Base-by-base conservation (phyloP, 2,797 vertebrate species). In the Premnoplex brunnescens region DNA sequence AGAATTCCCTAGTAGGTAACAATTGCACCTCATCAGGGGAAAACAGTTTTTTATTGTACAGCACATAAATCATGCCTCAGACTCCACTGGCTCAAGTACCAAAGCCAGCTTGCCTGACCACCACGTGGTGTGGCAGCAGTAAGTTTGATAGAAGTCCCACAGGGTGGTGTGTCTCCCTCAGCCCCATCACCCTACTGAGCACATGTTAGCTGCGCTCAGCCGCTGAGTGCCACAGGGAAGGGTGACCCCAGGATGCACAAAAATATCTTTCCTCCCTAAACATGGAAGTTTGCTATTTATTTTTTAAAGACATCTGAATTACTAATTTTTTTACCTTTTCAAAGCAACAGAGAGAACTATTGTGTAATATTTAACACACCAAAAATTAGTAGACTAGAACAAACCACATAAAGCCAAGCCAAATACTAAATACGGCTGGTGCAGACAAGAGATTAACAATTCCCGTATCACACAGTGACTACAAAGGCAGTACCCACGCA, bases 241-340 rank as follows among this genome's bases (percentile, higher is more conserved):
- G 37, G n/a, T 66, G 51, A 72, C 23, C 16, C n/a, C 52, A 85
- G 27, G 16, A 64, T 0, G 0, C 18, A 28, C 13, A 41, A 39
- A 55, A 63, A 9, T 8, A 39, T 22, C 19, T 75, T 60, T 77
- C 23, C 27, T 60, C n/a, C n/a, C 43, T 43, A 85, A 90, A 66
- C 6, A 14, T 7, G 6, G 27, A 86, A 48, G 18, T 28, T 72
- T 37, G 4, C 9, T 75, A 11, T 34, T 77, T 91, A 51, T 54
- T 91, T 22, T 85, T 89, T 43, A 66, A 81, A 67, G 14, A 20
- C 7, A 56, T 49, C 34, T 85, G 74, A 93, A 74, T 87, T 84
- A 86, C 59, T 76, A 48, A 67, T 80, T 80, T 48, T 77, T 46
- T 91, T 37, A 72, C 67, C 64, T 95, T 88, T 80, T 30, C 74